Evolutionary conservation across 2,888 invertebrate species (phyloP).

Genomic region (Teleogryllus oceanicus): DNA sequence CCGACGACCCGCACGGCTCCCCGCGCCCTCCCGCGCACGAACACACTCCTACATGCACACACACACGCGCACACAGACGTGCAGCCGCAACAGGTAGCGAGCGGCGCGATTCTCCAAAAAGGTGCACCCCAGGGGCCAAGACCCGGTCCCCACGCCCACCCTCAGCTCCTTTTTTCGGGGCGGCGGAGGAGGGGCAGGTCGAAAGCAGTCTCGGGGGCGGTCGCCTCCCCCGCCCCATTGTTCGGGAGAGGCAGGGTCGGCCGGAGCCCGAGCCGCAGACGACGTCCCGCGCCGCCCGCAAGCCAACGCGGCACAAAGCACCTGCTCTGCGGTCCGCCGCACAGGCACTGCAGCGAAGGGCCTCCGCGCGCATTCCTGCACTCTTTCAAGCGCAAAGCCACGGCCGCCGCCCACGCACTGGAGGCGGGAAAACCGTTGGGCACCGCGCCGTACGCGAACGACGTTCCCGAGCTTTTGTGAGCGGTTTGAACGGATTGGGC

Average conservation of each 20-base stretch:
- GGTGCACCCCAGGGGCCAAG: no score
- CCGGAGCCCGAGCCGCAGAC: neutral
- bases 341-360: neutral
- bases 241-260: neutral
- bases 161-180: neutral
- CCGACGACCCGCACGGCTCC: no score
- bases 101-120: no score
- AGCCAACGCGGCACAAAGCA: neutral
- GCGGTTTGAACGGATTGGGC: no score
- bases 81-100: no score
- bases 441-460: no score
- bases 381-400: neutral
- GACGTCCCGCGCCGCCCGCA: neutral
- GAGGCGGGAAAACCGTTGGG: neutral
- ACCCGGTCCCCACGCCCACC: neutral
- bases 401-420: neutral
- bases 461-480: no score
- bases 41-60: no score
- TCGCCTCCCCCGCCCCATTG: neutral
- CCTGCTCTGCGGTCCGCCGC: neutral
- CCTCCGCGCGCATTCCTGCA: neutral
- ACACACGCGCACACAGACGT: no score
- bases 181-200: neutral
- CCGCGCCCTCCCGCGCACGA: no score
- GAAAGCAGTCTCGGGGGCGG: neutral